These are phyloP conservation scores for Vulpes ferrilata DNA, from an alignment of 2,113 vertebrate genomes.

Conservation along the genomic window DNA sequence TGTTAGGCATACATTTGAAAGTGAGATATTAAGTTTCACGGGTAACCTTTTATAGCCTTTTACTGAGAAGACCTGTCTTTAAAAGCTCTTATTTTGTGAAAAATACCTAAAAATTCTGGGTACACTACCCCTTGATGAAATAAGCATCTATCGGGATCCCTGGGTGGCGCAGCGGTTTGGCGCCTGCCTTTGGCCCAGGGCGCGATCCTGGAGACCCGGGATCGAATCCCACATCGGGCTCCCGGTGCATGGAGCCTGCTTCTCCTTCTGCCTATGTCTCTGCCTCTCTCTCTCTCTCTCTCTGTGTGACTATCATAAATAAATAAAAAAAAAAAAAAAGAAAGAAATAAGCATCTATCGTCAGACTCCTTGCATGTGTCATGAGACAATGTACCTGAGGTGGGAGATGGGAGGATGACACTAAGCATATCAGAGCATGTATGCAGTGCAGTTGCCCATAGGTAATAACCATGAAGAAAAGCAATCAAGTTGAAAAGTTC, in stretches of 20 bases:
- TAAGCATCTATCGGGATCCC: neutral
- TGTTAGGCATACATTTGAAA: conserved; percentile 44
- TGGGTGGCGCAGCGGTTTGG: no score
- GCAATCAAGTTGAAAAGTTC: neutral
- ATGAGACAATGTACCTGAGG: neutral
- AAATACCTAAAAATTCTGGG: conserved; percentile 32
- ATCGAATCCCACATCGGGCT: no score
- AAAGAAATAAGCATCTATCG: neutral
- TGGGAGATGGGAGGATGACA: neutral
- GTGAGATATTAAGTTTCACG: neutral
- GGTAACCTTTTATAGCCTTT: conserved; percentile 39
- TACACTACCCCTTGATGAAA: neutral
- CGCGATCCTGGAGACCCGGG: no score
- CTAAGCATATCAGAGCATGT: neutral
- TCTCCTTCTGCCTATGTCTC: no score
- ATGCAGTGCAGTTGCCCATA: neutral
- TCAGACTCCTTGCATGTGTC: neutral
- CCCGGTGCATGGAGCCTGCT: no score
- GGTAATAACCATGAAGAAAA: conserved; percentile 24
- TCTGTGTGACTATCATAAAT: no score
- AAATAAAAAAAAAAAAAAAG: no score
- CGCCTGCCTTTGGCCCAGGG: no score
- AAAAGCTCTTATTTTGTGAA: conserved; percentile 44
- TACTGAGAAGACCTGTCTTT: conserved; percentile 41
- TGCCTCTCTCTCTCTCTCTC: no score